Evolutionary conservation across 2,113 vertebrate genomes (phyloP), one percentile per base, ranked within the genome.

Genomic region (Aptenodytes patagonicus): DNA sequence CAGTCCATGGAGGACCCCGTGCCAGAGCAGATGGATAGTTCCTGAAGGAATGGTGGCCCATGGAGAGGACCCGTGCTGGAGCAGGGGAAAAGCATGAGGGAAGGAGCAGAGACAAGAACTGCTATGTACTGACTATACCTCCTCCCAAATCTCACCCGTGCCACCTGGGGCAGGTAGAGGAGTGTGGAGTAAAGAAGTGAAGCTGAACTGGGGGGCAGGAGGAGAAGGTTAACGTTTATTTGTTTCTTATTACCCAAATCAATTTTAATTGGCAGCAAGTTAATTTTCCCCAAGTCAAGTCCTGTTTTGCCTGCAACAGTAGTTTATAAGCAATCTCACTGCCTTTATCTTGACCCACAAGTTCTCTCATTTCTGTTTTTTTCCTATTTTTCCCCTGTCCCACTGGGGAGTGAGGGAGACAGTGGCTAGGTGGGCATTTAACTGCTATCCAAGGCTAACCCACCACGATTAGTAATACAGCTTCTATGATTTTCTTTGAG

Each of bases 191-290:
- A 49, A 72, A 64, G 31, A 10, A 78, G 1, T 31, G 32, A 85
- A 85, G 49, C 11, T 78, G n/a, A 61, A 52, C 0, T 0, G 0
- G 2, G 46, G 18, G 11, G 22, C 26, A 49, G 29, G 7, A 51
- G 9, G 16, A 28, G 20, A 75, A 32, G 9, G 15, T 42, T 89
- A 57, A 42, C 4, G 4, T 44, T n/a, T 57, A 16, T 34, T 55
- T 73, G 17, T 34, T 66, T 86, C 32, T 79, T 91, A 75, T 8
- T 52, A 52, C 6, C 3, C 28, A 54, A 71, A 68, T 20, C 15
- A 75, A 47, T 29, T 79, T 61, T 32, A 66, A 47, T 19, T 29
- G 42, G 13, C 15, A 83, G 26, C 2, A 34, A 77, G 7, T 32
- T 87, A 64, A 55, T 49, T 72, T 36, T 46, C 13, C 26, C 15